Conservation (phyloP, 1,140 invertebrate genomes). For the Bombus vancouverensis region DNA sequence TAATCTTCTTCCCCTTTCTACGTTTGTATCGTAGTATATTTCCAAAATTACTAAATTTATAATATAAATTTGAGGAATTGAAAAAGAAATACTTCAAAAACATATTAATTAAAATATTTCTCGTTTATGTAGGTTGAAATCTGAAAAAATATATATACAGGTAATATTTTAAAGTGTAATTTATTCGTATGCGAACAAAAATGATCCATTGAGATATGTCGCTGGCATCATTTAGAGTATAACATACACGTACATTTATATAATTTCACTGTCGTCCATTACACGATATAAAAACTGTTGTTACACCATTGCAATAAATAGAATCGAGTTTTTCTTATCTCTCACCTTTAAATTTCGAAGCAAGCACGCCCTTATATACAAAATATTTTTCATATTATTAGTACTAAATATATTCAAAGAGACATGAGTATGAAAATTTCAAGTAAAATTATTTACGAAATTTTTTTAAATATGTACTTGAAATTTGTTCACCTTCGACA, state of each 20-base stretch:
- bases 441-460: conserved; percentile 34
- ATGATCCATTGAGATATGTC: conserved; percentile 68
- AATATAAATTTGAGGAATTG: neutral
- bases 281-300: conserved; percentile 67
- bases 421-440: conserved; percentile 51
- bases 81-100: neutral
- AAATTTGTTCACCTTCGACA: conserved; percentile 41
- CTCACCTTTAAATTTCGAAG: conserved; percentile 58
- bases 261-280: conserved; percentile 55
- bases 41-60: neutral
- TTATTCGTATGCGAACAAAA: conserved; percentile 68
- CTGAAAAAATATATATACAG: neutral
- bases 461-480: conserved; percentile 27
- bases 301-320: conserved; percentile 60
- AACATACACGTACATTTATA: conserved; percentile 54
- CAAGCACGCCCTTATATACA: conserved; percentile 65
- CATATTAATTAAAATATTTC: neutral
- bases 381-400: conserved; percentile 48
- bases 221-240: conserved; percentile 61
- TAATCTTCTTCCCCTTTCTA: neutral
- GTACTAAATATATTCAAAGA: conserved; percentile 55
- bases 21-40: neutral
- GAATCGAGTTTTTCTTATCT: conserved; percentile 30
- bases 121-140: neutral
- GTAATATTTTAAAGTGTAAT: conserved; percentile 55